phyloP scores from a whole-genome alignment of 2,888 invertebrate species.

The Patella caerulea region DNA sequence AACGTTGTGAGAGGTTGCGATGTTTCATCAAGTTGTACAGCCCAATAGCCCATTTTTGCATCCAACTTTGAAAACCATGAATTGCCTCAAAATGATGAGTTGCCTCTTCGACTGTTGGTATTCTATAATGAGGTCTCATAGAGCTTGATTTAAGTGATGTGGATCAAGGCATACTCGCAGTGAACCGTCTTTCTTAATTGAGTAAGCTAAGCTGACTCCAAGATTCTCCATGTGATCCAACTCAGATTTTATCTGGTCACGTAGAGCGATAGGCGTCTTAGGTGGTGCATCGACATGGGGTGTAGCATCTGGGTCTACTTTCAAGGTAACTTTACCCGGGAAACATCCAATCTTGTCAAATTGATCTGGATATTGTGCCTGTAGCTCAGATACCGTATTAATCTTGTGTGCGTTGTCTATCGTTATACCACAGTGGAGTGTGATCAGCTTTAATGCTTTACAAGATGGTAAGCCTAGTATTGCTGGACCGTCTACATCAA shows the following conservation, averaged over 20 bases:
- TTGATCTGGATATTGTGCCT: too few relatives aligned
- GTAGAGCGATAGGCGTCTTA: conserved; percentile 1
- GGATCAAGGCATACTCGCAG: neutral
- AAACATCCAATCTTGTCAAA: conserved; percentile 4
- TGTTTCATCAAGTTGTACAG: too few relatives aligned
- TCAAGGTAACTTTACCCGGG: neutral
- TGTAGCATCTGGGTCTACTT: conserved; percentile 1
- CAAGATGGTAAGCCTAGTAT: neutral
- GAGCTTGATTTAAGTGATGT: neutral
- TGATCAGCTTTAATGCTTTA: neutral
- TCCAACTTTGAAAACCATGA: too few relatives aligned
- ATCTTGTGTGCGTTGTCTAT: neutral
- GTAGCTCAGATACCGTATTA: too few relatives aligned
- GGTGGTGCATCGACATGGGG: neutral
- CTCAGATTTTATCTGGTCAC: neutral
- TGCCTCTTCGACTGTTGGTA: neutral
- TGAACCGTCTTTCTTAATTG: conserved; percentile 1
- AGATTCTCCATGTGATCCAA: neutral
- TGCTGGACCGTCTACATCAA: neutral
- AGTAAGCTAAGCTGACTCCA: conserved; percentile 6
- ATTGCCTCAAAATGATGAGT: too few relatives aligned
- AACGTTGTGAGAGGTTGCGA: conserved; percentile 30
- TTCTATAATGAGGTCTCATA: neutral
- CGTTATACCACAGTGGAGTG: neutral
- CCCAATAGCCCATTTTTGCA: too few relatives aligned